These are phyloP conservation scores for Varroa destructor DNA, from an alignment of 1,140 invertebrate species.

Conservation along the genomic window DNA sequence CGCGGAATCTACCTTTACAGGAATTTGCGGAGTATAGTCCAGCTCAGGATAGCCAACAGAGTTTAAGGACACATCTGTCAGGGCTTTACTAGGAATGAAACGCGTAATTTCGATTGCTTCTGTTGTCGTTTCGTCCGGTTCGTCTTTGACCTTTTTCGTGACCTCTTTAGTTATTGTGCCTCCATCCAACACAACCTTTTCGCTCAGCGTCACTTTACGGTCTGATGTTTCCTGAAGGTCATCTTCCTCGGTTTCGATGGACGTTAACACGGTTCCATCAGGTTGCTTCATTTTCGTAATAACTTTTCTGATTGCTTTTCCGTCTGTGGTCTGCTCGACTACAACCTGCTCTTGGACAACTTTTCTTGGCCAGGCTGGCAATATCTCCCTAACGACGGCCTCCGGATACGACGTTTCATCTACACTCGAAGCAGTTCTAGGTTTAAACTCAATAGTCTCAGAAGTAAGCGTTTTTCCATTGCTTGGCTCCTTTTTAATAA, in stretches of 20 bases:
- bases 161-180: constrained; percentile 12
- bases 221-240: background rate
- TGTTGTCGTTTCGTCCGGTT: constrained; percentile 8
- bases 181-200: background rate
- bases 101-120: constrained; percentile 3
- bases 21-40: background rate
- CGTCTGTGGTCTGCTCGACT: no score
- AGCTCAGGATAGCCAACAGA: constrained; percentile 16
- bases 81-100: background rate
- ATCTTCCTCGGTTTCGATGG: constrained; percentile 1
- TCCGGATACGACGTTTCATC: background rate
- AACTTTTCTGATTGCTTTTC: no score
- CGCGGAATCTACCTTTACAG: background rate
- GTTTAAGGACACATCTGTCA: background rate
- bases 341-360: no score
- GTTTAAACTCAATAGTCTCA: constrained; percentile 1
- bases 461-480: background rate
- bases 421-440: background rate
- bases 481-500: background rate
- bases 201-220: background rate
- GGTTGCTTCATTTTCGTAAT: background rate
- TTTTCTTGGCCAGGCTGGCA: no score
- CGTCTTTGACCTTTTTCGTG: constrained; percentile 3
- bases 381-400: background rate
- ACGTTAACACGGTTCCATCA: background rate